Evolutionary conservation across 92 coral and sea anemone genomes (phyloP).

Genomic region (Palythoa grandiflora): DNA sequence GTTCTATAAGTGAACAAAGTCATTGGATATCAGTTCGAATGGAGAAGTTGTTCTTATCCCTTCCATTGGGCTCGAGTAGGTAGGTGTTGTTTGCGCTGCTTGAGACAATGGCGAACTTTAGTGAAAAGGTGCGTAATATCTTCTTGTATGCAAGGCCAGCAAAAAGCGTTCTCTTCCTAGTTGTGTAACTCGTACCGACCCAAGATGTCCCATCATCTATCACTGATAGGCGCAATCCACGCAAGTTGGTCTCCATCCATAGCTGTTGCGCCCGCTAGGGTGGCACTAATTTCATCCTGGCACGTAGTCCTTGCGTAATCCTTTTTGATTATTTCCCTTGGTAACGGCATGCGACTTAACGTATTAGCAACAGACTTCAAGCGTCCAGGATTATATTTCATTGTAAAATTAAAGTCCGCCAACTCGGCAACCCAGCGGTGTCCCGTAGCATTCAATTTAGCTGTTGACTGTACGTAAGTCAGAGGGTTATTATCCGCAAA

Average conservation of each 20-base stretch:
- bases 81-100: constrained; percentile 24
- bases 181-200: constrained; percentile 31
- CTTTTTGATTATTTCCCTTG: neutral
- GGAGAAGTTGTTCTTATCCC: constrained; percentile 6
- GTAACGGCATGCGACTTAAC: neutral
- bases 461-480: neutral
- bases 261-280: neutral
- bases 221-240: constrained; percentile 26
- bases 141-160: neutral
- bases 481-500: neutral
- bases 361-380: neutral
- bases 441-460: neutral
- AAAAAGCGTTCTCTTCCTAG: constrained; percentile 5
- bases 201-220: constrained; percentile 49
- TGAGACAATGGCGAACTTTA: constrained; percentile 18
- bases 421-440: neutral
- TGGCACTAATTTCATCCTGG: neutral
- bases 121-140: constrained; percentile 9
- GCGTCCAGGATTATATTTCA: neutral
- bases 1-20: constrained; percentile 10
- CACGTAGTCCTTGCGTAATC: neutral
- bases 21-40: constrained; percentile 7
- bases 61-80: constrained; percentile 15
- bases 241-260: constrained; percentile 32
- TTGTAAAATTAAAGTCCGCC: neutral